A percentile compares a stretch with the other conserved stretches of the same genome.
Conservation (phyloP, 1,140 invertebrate genomes). For the Lordiphosa mommai region DNA sequence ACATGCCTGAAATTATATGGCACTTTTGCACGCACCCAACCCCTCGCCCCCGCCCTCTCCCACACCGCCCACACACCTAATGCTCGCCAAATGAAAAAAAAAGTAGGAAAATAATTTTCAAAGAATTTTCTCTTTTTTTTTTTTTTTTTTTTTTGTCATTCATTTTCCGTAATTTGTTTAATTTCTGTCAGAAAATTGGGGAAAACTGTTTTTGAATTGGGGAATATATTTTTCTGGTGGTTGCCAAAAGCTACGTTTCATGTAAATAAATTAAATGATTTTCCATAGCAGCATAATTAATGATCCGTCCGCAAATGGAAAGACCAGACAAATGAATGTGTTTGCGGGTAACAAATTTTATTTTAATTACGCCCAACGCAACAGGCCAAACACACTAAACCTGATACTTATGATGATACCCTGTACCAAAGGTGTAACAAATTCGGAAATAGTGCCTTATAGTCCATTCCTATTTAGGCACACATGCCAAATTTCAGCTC, state of each 20-base stretch:
- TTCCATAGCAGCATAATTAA: constrained; percentile 63
- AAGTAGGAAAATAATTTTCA: constrained; percentile 33
- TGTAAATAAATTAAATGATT: constrained; percentile 61
- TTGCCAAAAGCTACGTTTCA: constrained; percentile 41
- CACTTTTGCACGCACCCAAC: constrained; percentile 54
- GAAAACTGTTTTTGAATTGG: constrained; percentile 31
- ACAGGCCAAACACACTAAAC: no score
- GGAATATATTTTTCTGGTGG: constrained; percentile 30
- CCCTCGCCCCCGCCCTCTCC: neutral
- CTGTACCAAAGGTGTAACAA: no score
- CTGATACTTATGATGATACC: no score
- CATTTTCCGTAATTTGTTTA: constrained; percentile 56
- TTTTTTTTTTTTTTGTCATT: constrained; percentile 21
- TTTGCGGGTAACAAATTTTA: neutral
- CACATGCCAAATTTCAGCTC: no score
- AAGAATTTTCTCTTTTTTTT: constrained; percentile 20
- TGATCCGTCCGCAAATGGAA: constrained; percentile 2
- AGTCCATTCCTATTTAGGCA: no score
- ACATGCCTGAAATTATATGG: constrained; percentile 24
- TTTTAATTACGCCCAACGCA: constrained; percentile 1
- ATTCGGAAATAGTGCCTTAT: no score
- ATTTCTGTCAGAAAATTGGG: constrained; percentile 49
- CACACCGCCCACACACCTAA: constrained; percentile 49
- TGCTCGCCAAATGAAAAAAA: constrained; percentile 32
- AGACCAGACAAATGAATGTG: constrained; percentile 1